Evolutionary conservation across 2,113 vertebrate genomes (phyloP).

Genomic region (Maccullochella peelii): DNA sequence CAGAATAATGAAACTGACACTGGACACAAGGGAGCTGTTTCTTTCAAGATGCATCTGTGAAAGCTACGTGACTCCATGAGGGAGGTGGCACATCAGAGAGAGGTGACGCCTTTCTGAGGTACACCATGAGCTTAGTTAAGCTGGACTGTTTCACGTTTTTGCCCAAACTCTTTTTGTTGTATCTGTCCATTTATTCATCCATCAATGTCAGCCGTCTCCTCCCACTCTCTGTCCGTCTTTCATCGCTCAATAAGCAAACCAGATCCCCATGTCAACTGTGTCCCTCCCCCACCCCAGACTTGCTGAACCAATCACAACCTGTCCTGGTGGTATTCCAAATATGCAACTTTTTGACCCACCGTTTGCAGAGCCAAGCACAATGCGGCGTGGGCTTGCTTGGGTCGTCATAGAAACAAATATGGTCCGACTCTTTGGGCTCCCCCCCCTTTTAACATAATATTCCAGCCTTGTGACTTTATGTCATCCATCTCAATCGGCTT

Average conservation of each 20-base stretch:
- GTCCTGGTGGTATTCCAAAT: conserved; percentile 77
- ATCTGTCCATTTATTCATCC: conserved; percentile 70
- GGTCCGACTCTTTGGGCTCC: conserved; percentile 32
- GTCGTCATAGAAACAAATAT: conserved; percentile 75
- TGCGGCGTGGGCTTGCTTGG: conserved; percentile 35
- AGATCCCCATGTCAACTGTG: conserved; percentile 73
- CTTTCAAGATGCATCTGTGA: conserved; percentile 23
- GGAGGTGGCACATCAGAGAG: conserved; percentile 27
- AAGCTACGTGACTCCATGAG: conserved; percentile 11
- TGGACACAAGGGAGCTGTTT: conserved; percentile 38
- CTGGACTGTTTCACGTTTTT: conserved; percentile 34
- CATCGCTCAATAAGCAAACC: conserved; percentile 82
- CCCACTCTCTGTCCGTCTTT: conserved; percentile 78
- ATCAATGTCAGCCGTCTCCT: conserved; percentile 72
- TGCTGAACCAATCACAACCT: conserved; percentile 73
- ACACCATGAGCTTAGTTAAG: conserved; percentile 27
- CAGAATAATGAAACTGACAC: conserved; percentile 39
- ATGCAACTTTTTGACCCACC: conserved; percentile 75
- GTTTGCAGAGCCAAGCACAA: conserved; percentile 65
- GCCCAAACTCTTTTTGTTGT: conserved; percentile 51
- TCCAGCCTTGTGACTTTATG: conserved; percentile 63
- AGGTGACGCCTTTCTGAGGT: conserved; percentile 12
- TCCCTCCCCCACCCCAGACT: conserved; percentile 43
- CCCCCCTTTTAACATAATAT: conserved; percentile 71
- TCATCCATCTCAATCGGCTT: conserved; percentile 77